These are phyloP conservation scores for Melanotus villosus DNA, from an alignment of 2,888 invertebrate species.

Conservation along the genomic window DNA sequence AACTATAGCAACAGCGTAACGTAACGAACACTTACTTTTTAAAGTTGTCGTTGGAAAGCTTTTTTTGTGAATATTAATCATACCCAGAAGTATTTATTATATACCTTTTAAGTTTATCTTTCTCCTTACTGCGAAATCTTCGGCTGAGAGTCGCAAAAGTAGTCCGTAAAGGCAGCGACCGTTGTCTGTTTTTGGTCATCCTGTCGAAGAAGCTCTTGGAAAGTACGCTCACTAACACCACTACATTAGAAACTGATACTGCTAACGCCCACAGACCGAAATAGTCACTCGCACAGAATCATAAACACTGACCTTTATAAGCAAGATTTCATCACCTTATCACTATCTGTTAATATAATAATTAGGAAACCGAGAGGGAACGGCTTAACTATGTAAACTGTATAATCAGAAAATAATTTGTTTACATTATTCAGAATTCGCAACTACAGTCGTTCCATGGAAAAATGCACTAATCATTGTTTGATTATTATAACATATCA, in stretches of 20 bases:
- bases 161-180: constrained; percentile 69
- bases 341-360: constrained; percentile 22
- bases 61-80: no score
- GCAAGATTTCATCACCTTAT: constrained; percentile 26
- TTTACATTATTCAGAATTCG: constrained; percentile 10
- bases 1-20: no score
- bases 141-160: constrained; percentile 71
- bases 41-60: no score
- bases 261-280: constrained; percentile 25
- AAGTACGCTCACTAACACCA: constrained; percentile 22
- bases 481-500: background rate
- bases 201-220: constrained; percentile 21
- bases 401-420: constrained; percentile 32
- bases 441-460: background rate
- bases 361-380: constrained; percentile 20
- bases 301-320: constrained; percentile 23
- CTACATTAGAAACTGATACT: constrained; percentile 37
- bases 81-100: no score
- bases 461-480: constrained; percentile 13
- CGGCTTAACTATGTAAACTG: constrained; percentile 24
- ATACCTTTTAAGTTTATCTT: constrained; percentile 72
- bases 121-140: constrained; percentile 67
- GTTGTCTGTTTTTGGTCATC: constrained; percentile 70
- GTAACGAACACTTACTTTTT: no score
- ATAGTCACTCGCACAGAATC: constrained; percentile 32